These are phyloP conservation scores for Anthopleura sola DNA, from an alignment of 64 coral and sea anemone species.

Conservation along the genomic window DNA sequence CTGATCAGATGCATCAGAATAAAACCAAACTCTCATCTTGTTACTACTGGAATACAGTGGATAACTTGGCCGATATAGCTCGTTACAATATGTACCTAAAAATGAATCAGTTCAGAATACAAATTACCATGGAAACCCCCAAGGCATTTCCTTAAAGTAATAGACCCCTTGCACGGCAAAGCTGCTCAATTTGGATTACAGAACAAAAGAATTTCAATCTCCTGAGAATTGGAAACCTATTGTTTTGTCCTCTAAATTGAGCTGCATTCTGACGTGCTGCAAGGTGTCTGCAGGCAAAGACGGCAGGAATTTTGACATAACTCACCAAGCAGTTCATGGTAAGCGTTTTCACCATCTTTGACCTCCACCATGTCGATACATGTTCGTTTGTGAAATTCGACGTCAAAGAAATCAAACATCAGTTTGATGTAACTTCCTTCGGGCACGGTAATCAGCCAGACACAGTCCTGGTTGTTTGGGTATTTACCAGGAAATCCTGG, in stretches of 20 bases:
- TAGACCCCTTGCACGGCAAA: too few species aligned
- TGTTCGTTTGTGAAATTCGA: slow-evolving; percentile 26
- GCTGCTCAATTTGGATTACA: too few species aligned
- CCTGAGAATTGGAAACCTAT: too few species aligned
- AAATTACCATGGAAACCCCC: too few species aligned
- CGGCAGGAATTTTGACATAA: neutral
- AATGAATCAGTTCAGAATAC: neutral
- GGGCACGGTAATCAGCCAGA: slow-evolving; percentile 42
- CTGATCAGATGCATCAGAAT: slow-evolving; percentile 19
- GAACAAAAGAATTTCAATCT: too few species aligned
- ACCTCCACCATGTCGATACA: slow-evolving; percentile 69
- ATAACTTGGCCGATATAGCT: neutral
- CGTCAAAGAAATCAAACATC: slow-evolving; percentile 26
- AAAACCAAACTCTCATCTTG: slow-evolving; percentile 44
- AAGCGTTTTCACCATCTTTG: slow-evolving; percentile 30
- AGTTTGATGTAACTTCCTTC: slow-evolving; percentile 29
- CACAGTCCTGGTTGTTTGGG: slow-evolving; percentile 32
- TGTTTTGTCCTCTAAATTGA: too few species aligned
- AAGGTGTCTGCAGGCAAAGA: too few species aligned
- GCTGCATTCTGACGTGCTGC: too few species aligned
- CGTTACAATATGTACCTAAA: slow-evolving; percentile 8
- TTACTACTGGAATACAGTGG: slow-evolving; percentile 54
- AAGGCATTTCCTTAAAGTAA: too few species aligned
- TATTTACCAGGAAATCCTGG: slow-evolving; percentile 42
- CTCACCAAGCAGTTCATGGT: slow-evolving; percentile 38